These are phyloP conservation scores for Pocillopora verrucosa DNA, from an alignment of 64 coral and sea anemone species.

Conservation along the genomic window DNA sequence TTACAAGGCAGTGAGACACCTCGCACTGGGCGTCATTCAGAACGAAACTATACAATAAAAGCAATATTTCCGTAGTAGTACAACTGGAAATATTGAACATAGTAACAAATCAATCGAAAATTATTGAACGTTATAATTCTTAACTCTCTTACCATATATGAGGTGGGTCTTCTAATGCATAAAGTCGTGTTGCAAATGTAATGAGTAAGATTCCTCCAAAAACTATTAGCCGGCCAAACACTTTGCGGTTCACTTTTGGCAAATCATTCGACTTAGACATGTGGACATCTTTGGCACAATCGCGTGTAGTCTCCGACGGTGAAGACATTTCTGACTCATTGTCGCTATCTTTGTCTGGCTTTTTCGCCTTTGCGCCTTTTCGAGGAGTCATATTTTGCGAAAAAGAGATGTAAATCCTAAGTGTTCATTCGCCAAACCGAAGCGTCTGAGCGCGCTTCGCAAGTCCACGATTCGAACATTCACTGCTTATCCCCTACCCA, in stretches of 20 bases:
- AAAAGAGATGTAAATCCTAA: neutral
- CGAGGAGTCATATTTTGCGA: conserved; percentile 24
- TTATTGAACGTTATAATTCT: neutral
- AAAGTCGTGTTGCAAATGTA: conserved; percentile 58
- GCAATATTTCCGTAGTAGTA: neutral
- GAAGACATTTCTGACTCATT: conserved; percentile 15
- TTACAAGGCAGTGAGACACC: neutral
- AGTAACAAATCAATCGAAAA: neutral
- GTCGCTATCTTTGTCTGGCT: conserved; percentile 31
- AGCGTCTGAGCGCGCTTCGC: neutral
- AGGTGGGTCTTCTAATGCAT: conserved; percentile 48
- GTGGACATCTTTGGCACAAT: neutral
- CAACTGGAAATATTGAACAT: neutral
- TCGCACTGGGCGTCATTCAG: neutral
- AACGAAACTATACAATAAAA: neutral
- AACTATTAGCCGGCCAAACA: conserved; percentile 33
- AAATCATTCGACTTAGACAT: neutral
- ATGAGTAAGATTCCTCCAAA: conserved; percentile 54
- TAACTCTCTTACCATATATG: conserved; percentile 77
- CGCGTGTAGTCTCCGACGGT: neutral
- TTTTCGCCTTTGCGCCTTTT: neutral
- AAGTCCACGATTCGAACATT: neutral
- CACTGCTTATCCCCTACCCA: neutral
- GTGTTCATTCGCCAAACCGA: neutral
- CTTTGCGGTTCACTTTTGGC: neutral